Conservation (phyloP, 2,888 invertebrate genomes). For the Volucella inanis region DNA sequence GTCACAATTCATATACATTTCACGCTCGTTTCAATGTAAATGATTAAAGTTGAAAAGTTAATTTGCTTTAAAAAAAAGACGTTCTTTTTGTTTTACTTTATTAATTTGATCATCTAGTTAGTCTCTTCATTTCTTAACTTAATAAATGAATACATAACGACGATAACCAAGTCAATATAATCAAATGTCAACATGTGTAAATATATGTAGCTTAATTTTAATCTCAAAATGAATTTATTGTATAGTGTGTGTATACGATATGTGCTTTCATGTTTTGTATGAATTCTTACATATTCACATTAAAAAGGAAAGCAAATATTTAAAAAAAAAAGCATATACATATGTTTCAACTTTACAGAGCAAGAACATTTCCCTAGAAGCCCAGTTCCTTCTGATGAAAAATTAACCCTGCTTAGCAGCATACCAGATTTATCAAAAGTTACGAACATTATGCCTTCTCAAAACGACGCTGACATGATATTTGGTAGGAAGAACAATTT, state of each 20-base stretch:
- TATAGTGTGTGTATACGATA: neutral
- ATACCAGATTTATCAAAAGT: conserved; percentile 59
- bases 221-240: neutral
- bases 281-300: neutral
- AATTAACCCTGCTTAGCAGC: conserved; percentile 56
- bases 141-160: neutral
- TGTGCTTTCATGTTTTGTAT: neutral
- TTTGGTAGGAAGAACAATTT: conserved; percentile 72
- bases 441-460: conserved; percentile 74
- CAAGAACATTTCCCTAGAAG: conserved; percentile 74
- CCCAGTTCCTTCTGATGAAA: conserved; percentile 60
- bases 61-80: conserved; percentile 15
- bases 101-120: neutral
- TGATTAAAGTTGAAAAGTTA: conserved; percentile 1
- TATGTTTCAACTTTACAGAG: conserved; percentile 74
- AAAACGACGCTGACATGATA: conserved; percentile 76
- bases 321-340: conserved; percentile 8
- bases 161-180: neutral
- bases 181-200: neutral
- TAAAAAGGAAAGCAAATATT: neutral
- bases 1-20: conserved; percentile 42
- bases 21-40: neutral
- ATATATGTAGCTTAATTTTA: neutral
- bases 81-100: conserved; percentile 9
- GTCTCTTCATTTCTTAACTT: neutral